Evolutionary conservation across 2,888 invertebrate species (phyloP).

Genomic region (Agonopterix arenella): DNA sequence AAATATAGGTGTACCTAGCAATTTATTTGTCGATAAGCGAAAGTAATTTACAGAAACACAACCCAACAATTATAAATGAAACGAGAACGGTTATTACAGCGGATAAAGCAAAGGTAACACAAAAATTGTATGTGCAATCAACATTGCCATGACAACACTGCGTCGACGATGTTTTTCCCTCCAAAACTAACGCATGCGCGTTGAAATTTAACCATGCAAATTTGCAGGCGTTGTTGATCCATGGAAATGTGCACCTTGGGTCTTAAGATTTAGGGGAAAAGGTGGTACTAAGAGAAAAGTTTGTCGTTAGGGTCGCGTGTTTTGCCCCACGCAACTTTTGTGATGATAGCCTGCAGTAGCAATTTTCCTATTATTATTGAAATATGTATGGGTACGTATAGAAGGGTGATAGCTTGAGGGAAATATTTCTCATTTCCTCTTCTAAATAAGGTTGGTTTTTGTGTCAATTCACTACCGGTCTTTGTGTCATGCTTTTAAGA

Average conservation of each 20-base stretch:
- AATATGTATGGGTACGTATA: constrained; percentile 28
- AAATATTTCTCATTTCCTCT: constrained; percentile 47
- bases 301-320: constrained; percentile 40
- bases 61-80: constrained; percentile 12
- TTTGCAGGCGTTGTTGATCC: not conserved
- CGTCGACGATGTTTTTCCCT: constrained; percentile 55
- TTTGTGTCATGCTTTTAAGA: not conserved
- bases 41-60: constrained; percentile 17
- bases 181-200: constrained; percentile 71
- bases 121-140: constrained; percentile 37
- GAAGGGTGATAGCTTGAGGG: constrained; percentile 36
- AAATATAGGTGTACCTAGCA: constrained; percentile 19
- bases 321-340: constrained; percentile 42
- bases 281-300: constrained; percentile 4
- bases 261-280: not conserved
- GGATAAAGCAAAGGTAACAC: constrained; percentile 16
- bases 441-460: constrained; percentile 35
- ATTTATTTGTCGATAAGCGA: constrained; percentile 32
- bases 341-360: constrained; percentile 55
- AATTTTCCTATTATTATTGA: constrained; percentile 63
- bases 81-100: constrained; percentile 14
- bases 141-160: constrained; percentile 60
- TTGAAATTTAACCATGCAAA: constrained; percentile 14
- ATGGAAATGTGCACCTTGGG: not conserved
- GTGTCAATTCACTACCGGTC: constrained; percentile 6